Evolutionary conservation across 2,797 vertebrate species (phyloP).

Genomic region (Ficedula albicollis): DNA sequence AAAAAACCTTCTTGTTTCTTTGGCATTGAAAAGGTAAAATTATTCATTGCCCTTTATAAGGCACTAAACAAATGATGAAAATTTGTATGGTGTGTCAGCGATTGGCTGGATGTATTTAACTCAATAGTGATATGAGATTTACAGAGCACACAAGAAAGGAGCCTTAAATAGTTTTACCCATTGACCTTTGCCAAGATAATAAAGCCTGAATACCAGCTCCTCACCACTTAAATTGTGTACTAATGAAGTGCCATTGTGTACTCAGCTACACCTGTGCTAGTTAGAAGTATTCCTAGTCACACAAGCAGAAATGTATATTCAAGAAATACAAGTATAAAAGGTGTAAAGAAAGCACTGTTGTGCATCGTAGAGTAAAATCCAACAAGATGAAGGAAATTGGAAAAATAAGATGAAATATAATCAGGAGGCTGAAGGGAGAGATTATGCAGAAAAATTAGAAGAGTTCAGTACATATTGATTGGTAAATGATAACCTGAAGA

Average conservation of each 20-base stretch:
- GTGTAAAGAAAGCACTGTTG: not conserved
- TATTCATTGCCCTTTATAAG: constrained; percentile 58
- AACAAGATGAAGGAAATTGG: not conserved
- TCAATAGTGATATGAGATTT: not conserved
- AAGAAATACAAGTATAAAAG: not conserved
- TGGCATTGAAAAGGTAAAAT: constrained; percentile 41
- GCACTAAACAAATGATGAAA: constrained; percentile 13
- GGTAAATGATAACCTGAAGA: not conserved
- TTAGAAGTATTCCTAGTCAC: not conserved
- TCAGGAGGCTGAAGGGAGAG: not conserved
- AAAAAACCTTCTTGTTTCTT: constrained; percentile 29
- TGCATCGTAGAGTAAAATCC: not conserved
- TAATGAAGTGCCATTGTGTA: not conserved
- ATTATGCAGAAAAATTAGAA: not conserved
- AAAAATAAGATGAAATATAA: not conserved
- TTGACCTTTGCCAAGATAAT: constrained; percentile 48
- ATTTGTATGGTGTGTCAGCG: not conserved
- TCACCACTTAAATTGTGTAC: not conserved
- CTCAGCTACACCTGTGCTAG: not conserved
- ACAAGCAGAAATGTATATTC: not conserved
- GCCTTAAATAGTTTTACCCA: constrained; percentile 13
- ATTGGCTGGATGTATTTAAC: constrained; percentile 59
- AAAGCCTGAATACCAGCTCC: constrained; percentile 14
- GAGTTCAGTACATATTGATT: not conserved
- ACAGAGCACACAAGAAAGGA: constrained; percentile 31